phyloP scores from a whole-genome alignment of 2,888 invertebrate species.

The Endotricha flammealis region DNA sequence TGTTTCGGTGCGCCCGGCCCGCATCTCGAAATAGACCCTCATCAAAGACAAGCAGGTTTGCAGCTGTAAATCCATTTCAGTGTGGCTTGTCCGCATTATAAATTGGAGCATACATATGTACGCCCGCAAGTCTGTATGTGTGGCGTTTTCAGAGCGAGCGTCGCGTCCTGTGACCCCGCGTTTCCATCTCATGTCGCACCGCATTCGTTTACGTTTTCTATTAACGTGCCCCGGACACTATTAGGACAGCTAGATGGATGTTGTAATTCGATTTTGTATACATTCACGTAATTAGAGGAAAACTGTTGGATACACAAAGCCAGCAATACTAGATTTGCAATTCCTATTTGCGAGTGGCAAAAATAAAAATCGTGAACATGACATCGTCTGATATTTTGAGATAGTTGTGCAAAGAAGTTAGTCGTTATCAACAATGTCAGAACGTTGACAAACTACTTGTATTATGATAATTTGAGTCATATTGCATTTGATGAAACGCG shows the following conservation, averaged over 20 bases:
- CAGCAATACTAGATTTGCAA: conserved; percentile 20
- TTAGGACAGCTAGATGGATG: conserved; percentile 58
- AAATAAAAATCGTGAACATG: not conserved
- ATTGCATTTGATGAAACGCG: conserved; percentile 70
- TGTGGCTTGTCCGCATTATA: conserved; percentile 75
- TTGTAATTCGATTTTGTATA: conserved; percentile 59
- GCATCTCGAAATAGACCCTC: conserved; percentile 74
- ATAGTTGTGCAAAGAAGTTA: conserved; percentile 18
- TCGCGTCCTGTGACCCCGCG: conserved; percentile 46
- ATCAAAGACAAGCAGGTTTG: conserved; percentile 78
- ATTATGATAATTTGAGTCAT: conserved; percentile 65
- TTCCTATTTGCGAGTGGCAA: conserved; percentile 15
- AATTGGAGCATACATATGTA: conserved; percentile 58
- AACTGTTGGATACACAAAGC: conserved; percentile 28
- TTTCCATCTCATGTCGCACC: conserved; percentile 50
- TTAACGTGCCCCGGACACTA: conserved; percentile 62
- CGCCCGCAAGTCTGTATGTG: conserved; percentile 32
- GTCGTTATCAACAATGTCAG: conserved; percentile 44
- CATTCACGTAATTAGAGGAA: conserved; percentile 47
- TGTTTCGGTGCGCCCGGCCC: conserved; percentile 70
- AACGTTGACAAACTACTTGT: conserved; percentile 50
- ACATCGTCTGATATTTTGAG: conserved; percentile 11
- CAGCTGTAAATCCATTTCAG: conserved; percentile 78
- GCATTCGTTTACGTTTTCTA: conserved; percentile 66
- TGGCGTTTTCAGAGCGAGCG: conserved; percentile 31